phyloP scores from a whole-genome alignment of 2,113 vertebrate genomes.

The Illadopsis cleaveri region DNA sequence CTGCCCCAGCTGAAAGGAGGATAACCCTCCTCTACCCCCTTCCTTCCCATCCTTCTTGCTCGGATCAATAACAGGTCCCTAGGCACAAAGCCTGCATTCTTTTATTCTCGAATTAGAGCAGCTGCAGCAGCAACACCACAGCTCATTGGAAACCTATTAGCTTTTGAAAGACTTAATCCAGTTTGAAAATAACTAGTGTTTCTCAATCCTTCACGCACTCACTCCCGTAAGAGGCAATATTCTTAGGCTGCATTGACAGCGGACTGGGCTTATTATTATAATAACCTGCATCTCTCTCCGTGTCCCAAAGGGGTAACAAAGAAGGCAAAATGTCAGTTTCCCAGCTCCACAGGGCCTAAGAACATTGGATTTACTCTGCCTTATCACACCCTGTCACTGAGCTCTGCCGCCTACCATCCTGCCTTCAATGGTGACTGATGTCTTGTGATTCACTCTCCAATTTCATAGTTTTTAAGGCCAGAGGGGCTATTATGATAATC shows the following conservation, averaged over 20 bases:
- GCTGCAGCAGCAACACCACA: constrained; percentile 79
- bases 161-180: constrained; percentile 80
- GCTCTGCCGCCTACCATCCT: neutral
- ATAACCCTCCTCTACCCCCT: constrained; percentile 59
- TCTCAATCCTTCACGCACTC: constrained; percentile 50
- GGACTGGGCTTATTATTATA: neutral
- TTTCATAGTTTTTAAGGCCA: constrained; percentile 39
- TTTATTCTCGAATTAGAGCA: constrained; percentile 86
- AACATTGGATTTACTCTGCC: constrained; percentile 28
- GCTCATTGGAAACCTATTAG: constrained; percentile 81
- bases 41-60: constrained; percentile 54
- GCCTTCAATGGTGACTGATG: neutral
- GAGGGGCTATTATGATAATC: constrained; percentile 34
- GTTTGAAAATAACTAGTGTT: constrained; percentile 74
- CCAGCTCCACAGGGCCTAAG: constrained; percentile 4
- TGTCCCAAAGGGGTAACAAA: constrained; percentile 50
- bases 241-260: constrained; percentile 19
- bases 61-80: constrained; percentile 76
- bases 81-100: constrained; percentile 82
- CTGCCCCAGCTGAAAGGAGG: constrained; percentile 62
- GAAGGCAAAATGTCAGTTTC: constrained; percentile 57
- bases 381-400: neutral
- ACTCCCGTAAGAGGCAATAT: neutral
- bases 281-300: neutral
- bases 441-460: constrained; percentile 8